Conservation (phyloP, 2,113 vertebrate species). For the Ahaetulla prasina region DNA sequence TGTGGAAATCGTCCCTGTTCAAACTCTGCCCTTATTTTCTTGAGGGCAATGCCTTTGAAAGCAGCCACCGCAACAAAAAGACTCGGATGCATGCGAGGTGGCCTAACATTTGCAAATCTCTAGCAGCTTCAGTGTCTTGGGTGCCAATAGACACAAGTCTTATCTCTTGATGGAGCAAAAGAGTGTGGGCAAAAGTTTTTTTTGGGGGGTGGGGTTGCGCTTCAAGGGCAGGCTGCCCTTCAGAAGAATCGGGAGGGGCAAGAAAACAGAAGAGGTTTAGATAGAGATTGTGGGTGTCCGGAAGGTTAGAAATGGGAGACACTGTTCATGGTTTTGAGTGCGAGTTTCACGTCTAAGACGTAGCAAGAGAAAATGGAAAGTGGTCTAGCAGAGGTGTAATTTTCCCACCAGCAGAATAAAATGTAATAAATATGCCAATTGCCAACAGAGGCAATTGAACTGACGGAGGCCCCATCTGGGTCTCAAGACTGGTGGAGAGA, state of each 20-base stretch:
- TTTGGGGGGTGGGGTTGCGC: accelerated
- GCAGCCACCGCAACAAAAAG: neutral
- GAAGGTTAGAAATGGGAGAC: neutral
- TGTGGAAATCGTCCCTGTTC: neutral
- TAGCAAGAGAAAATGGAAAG: neutral
- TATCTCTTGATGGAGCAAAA: neutral
- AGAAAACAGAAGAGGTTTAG: neutral
- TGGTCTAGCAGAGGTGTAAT: neutral
- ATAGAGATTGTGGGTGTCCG: neutral
- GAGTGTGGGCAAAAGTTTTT: neutral
- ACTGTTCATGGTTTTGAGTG: neutral
- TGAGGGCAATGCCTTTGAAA: neutral
- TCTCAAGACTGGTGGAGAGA: neutral
- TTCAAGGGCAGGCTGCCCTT: neutral
- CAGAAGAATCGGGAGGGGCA: neutral
- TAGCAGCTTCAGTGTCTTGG: neutral
- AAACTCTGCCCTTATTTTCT: neutral
- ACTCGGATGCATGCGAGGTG: neutral
- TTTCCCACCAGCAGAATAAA: neutral
- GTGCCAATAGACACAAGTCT: too few species aligned
- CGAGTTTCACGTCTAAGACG: neutral
- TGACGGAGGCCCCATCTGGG: neutral
- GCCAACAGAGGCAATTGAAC: neutral
- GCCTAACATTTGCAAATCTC: neutral
- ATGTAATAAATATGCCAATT: neutral